Evolutionary conservation across 2,797 vertebrate genomes (phyloP).

Genomic region (Semotilus atromaculatus): DNA sequence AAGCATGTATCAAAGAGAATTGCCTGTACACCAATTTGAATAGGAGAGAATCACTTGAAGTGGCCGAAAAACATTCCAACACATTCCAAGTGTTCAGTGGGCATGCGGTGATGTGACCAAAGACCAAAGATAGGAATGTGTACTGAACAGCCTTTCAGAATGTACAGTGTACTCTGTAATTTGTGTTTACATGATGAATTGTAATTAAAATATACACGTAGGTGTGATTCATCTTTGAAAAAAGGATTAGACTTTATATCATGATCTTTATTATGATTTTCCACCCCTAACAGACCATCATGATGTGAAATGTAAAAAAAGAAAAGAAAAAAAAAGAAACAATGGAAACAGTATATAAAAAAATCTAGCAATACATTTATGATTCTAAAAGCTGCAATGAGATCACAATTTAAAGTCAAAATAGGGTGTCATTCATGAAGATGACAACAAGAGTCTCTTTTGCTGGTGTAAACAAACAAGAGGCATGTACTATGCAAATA

Average conservation of each 20-base stretch:
- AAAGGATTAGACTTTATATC: background rate
- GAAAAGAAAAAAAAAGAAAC: background rate
- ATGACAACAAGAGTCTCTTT: slow-evolving; percentile 28
- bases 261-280: slow-evolving; percentile 47
- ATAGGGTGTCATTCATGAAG: background rate
- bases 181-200: background rate
- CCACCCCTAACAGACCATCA: background rate
- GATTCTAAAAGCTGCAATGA: slow-evolving; percentile 16
- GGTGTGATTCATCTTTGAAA: background rate
- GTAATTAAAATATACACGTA: background rate
- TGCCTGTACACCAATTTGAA: background rate
- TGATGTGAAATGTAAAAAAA: slow-evolving; percentile 7
- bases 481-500: slow-evolving; percentile 46
- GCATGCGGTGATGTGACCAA: background rate
- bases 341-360: slow-evolving; percentile 16
- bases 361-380: slow-evolving; percentile 9
- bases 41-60: background rate
- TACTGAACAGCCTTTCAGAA: background rate
- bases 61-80: background rate
- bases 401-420: slow-evolving; percentile 15
- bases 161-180: background rate
- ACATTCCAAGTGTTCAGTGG: slow-evolving; percentile 27
- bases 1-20: background rate
- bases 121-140: background rate
- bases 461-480: slow-evolving; percentile 61